Conservation (phyloP, 2,113 vertebrate genomes). For the Carettochelys insculpta region DNA sequence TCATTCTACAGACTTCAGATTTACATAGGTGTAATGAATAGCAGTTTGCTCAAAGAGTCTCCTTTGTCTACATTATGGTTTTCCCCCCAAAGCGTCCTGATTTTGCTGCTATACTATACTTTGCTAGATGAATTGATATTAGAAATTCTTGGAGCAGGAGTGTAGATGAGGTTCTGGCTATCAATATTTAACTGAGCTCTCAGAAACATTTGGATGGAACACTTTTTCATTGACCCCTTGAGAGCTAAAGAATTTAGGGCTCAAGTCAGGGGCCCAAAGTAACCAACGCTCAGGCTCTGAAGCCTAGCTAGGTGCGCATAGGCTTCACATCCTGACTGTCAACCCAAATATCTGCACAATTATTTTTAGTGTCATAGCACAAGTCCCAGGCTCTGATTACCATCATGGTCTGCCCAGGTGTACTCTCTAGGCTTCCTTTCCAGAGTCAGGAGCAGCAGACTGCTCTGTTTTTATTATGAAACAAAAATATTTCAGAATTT, state of each 20-base stretch:
- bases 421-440: not conserved
- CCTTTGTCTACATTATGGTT: not conserved
- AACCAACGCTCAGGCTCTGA: too few relatives aligned
- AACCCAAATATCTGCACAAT: not conserved
- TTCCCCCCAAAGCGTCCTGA: not conserved
- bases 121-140: not conserved
- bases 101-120: not conserved
- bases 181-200: not conserved
- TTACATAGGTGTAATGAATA: not conserved
- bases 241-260: too few relatives aligned
- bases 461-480: not conserved
- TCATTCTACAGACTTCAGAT: not conserved
- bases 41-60: accelerated
- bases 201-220: not conserved
- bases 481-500: not conserved
- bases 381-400: not conserved
- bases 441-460: not conserved
- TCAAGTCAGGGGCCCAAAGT: too few relatives aligned
- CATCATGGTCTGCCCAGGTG: not conserved
- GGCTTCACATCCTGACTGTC: not conserved
- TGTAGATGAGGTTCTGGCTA: not conserved
- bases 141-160: not conserved
- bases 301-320: not conserved
- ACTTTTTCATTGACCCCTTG: not conserved
- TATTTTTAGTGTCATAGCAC: not conserved